Conservation (phyloP, 2,888 invertebrate genomes). For the Cheilosia impressa region DNA sequence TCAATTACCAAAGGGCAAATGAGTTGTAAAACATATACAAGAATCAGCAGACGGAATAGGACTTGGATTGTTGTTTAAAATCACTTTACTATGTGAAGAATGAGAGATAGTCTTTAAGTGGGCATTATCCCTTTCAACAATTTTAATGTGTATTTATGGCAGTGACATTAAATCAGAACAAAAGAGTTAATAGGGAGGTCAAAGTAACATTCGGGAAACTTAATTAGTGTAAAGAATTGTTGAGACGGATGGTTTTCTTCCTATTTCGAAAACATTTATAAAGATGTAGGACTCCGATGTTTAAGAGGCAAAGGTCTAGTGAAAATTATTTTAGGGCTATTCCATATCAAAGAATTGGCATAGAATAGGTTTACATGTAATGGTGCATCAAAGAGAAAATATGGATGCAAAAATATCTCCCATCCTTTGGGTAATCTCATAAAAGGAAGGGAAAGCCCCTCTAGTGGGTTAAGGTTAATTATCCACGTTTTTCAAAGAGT, state of each 20-base stretch:
- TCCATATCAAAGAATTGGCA: too few relatives aligned
- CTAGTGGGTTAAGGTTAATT: too few relatives aligned
- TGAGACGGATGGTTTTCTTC: not conserved
- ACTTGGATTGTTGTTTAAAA: conserved; percentile 58
- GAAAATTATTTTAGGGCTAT: too few relatives aligned
- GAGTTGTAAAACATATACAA: conserved; percentile 52
- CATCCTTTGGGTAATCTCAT: too few relatives aligned
- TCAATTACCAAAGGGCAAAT: conserved; percentile 66
- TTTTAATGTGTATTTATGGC: not conserved
- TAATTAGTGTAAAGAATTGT: not conserved
- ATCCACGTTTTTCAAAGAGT: too few relatives aligned
- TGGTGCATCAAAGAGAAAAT: too few relatives aligned
- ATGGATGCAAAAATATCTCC: too few relatives aligned
- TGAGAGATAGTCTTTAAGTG: conserved; percentile 34
- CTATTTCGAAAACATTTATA: too few relatives aligned
- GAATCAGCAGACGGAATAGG: conserved; percentile 18
- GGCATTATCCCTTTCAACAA: conserved; percentile 3
- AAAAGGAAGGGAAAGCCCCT: too few relatives aligned
- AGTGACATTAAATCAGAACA: conserved; percentile 4
- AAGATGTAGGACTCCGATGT: too few relatives aligned
- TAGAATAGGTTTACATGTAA: too few relatives aligned
- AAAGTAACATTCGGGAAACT: conserved; percentile 3
- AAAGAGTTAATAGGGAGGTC: not conserved
- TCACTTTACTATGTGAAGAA: conserved; percentile 55
- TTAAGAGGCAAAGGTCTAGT: too few relatives aligned